Conservation (phyloP, 2,888 invertebrate species). For the Metacarcinus magister region DNA sequence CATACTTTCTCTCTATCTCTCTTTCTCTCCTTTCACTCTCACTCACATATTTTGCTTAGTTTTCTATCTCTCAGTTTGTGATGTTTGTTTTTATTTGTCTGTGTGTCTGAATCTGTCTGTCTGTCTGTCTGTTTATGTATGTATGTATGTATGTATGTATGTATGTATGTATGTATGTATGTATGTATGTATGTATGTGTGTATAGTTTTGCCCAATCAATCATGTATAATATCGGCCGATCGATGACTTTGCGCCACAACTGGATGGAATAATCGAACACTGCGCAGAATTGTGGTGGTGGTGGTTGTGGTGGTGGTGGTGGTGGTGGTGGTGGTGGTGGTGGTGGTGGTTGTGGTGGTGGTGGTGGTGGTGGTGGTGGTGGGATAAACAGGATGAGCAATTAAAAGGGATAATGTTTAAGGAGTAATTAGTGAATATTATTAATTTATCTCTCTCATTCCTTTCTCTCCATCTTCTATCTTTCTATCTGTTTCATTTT, state of each 20-base stretch:
- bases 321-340: no score
- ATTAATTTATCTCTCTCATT: neutral
- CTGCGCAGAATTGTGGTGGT: neutral
- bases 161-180: neutral
- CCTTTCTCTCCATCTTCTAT: neutral
- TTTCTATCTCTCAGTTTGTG: neutral
- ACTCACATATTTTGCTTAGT: neutral
- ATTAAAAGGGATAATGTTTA: neutral
- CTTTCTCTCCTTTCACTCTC: neutral
- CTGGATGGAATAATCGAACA: constrained; percentile 42
- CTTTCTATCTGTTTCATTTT: neutral
- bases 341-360: no score
- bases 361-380: neutral
- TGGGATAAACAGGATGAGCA: neutral
- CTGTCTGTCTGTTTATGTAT: neutral
- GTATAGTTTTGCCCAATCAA: neutral
- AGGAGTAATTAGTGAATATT: neutral
- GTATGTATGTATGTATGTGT: neutral
- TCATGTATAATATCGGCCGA: neutral
- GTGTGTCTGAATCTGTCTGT: neutral
- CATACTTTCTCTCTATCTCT: neutral
- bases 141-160: neutral
- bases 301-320: no score
- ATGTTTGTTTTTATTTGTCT: neutral
- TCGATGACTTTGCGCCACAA: constrained; percentile 34